Evolutionary conservation across 2,113 vertebrate species (phyloP), one percentile per base, ranked within the genome.

Genomic region (Salvelinus fontinalis): DNA sequence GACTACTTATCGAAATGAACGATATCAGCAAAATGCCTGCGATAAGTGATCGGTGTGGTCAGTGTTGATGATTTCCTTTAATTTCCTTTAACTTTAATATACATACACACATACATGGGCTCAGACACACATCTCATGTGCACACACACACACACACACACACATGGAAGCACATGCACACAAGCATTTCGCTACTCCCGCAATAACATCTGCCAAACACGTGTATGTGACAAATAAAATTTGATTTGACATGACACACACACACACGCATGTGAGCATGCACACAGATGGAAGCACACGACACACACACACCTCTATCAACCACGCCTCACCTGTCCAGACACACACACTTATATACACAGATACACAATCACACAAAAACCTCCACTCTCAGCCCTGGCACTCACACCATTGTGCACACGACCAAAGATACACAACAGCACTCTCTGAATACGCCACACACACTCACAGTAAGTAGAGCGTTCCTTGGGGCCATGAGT

Each of bases 381-480:
- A 31, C 5, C 31, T 31, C 31, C 5, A 31, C 31, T 31, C 5
- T 31, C 65, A 66, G 20, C 6, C 31, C 34, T 67, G 18, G 12
- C 22, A 62, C 54, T 64, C 72, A 79, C 16, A 44, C 22, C 64
- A 29, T 31, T n/a, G 60, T 51, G 67, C 67, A 77, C 54, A 65
- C 57, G 49, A 67, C 49, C 75, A 71, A 20, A 64, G 67, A 27
- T 51, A 48, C 68, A 48, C 68, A 49, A 13, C 11, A 49, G 22
- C 24, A 2, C 31, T 48, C 34, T 12, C 39, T n/a, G 6, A 62
- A 34, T 34, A 34, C 34, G 8, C 60, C 60, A 62, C 18, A 20
- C 18, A 69, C 67, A 57, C 73, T 69, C 72, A 70, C 66, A 54
- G 16, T 54, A 54, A 54, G 16, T 54, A 18, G 12, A 14, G 51